These are phyloP conservation scores for Peromyscus leucopus DNA, from an alignment of 2,113 vertebrate species.

Conservation along the genomic window DNA sequence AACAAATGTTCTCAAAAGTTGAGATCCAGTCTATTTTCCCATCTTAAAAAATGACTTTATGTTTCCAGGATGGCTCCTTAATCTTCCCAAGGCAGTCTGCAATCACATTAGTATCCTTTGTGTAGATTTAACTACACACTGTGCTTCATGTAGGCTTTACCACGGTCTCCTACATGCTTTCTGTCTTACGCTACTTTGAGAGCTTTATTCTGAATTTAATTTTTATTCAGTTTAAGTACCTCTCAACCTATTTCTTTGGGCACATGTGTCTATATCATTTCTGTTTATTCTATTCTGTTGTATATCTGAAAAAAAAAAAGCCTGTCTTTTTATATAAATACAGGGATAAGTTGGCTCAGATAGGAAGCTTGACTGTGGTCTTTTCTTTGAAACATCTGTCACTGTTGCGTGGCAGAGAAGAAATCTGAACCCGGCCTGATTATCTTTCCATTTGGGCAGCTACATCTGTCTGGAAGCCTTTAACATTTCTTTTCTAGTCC, in stretches of 20 bases:
- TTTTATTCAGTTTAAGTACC: conserved; percentile 27
- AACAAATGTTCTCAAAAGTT: background rate
- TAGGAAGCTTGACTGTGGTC: background rate
- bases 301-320: background rate
- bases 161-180: background rate
- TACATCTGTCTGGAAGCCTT: conserved; percentile 14
- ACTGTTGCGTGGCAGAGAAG: background rate
- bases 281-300: background rate
- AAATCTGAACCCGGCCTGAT: conserved; percentile 5
- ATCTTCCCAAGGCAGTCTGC: background rate
- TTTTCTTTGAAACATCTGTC: conserved; percentile 34
- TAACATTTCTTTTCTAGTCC: background rate
- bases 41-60: background rate
- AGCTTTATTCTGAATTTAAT: conserved; percentile 51
- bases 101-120: background rate
- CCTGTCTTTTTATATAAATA: conserved; percentile 22
- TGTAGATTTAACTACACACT: background rate
- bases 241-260: conserved; percentile 16
- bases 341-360: conserved; percentile 32
- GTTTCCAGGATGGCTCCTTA: background rate
- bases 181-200: conserved; percentile 1
- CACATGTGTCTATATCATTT: conserved; percentile 18
- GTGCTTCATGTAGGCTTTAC: background rate
- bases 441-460: conserved; percentile 24
- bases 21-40: background rate